A percentile compares a stretch with the other conserved stretches of the same genome.
These are phyloP conservation scores for Ypsolopha sequella DNA, from an alignment of 2,888 invertebrate genomes.

Conservation along the genomic window DNA sequence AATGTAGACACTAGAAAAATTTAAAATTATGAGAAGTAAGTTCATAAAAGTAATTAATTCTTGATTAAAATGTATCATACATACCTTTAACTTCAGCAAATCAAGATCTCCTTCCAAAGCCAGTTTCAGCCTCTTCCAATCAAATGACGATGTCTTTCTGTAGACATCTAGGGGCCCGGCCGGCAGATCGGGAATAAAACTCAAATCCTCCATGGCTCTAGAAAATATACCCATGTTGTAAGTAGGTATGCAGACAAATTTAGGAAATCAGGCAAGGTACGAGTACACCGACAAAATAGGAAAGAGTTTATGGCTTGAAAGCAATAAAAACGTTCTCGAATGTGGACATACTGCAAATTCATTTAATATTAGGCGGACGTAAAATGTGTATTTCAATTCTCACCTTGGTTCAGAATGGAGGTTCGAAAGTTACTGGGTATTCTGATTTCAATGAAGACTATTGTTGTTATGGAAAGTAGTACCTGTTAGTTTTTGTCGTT, in stretches of 20 bases:
- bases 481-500: no score
- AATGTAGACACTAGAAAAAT: background rate
- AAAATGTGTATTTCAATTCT: no score
- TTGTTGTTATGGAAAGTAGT: no score
- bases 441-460: no score
- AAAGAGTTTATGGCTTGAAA: no score
- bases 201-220: slow-evolving; percentile 57
- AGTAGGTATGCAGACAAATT: no score
- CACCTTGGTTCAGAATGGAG: no score
- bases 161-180: slow-evolving; percentile 84
- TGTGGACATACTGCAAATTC: no score
- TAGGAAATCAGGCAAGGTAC: background rate
- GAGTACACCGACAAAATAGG: no score
- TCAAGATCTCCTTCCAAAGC: slow-evolving; percentile 83
- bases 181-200: slow-evolving; percentile 77
- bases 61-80: slow-evolving; percentile 8
- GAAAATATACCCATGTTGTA: background rate
- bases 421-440: no score
- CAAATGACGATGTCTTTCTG: slow-evolving; percentile 83
- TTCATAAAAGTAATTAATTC: background rate
- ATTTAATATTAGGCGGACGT: no score
- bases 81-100: slow-evolving; percentile 82
- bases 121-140: slow-evolving; percentile 88
- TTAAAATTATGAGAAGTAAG: background rate
- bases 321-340: no score